Base-by-base conservation (phyloP, 1,140 invertebrate genomes). In the Drosophila baimaii region DNA sequence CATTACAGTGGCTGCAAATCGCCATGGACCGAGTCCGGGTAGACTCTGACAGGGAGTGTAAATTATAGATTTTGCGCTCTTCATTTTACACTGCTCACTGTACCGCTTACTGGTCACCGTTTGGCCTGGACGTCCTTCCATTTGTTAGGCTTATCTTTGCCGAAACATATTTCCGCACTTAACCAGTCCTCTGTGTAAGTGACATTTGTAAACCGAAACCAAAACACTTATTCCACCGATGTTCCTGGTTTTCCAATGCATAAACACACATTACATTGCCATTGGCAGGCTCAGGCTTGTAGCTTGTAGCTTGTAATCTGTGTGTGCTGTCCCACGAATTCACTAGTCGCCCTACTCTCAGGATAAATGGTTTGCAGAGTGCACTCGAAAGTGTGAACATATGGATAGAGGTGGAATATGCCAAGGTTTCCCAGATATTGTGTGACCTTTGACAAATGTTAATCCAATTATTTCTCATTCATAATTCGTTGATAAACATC, bases 101-200 rank as follows among this genome's bases (percentile, higher is more conserved):
- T 27, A 35, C 29, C 58, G n/a, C 9, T 29, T 25, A 9, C 12
- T 29, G 55, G 61, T 37, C 59, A 63, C n/a, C 35, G 37, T 41
- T 58, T 37, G 35, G 58, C n/a, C 12, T 37, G 13, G 15, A 13
- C 17, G 12, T 17, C 21, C 4, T 33, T 12, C 9, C 33, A 41
- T 61, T 39, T 41, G 35, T 61, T 29, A 21, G 13, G 6, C 61
- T 39, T 61, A 62, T 61, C 55, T 41, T 23, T 7, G 19, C 17
- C 35, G 61, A 31, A 64, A 64, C 61, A 64, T 61, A 61, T 61
- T 31, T 61, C 35, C 33, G 35, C 35, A 63, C 61, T 61, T 63
- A 44, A 12, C 15, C 9, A 33, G 17, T 10, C 7, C 13, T 17
- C 15, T 29, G 27, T 54, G 46, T 12, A 29, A 51, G 4, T 37